These are phyloP conservation scores for Indicator indicator DNA, from an alignment of 2,113 vertebrate species.

Conservation along the genomic window DNA sequence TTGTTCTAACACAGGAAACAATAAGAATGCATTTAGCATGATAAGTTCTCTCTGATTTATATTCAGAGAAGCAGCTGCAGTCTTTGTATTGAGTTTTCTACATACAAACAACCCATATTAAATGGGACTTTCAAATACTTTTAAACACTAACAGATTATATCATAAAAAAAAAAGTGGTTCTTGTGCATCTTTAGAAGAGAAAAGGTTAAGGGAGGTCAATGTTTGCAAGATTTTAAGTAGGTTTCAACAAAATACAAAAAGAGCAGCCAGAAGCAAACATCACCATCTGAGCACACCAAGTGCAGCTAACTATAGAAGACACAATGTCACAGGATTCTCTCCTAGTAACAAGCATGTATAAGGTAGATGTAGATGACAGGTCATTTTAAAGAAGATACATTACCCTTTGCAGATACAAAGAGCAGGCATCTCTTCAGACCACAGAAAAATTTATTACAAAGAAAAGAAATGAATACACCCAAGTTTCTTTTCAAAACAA, in stretches of 20 bases:
- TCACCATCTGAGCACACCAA: background rate
- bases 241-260: background rate
- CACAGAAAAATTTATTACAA: background rate
- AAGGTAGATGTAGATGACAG: background rate
- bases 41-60: background rate
- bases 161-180: background rate
- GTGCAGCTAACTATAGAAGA: background rate
- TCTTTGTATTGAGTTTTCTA: background rate
- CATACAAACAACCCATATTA: background rate
- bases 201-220: background rate
- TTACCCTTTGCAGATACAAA: slow-evolving; percentile 11
- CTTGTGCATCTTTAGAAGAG: background rate
- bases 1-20: background rate
- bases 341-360: background rate
- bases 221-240: background rate
- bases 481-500: slow-evolving; percentile 9
- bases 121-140: background rate
- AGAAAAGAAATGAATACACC: background rate
- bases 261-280: background rate
- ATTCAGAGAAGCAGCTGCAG: background rate
- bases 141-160: background rate
- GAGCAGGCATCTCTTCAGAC: background rate
- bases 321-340: background rate
- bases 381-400: background rate
- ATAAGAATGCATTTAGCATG: background rate